A percentile compares a stretch with the other conserved stretches of the same genome.
Conservation (phyloP, 1,140 invertebrate genomes). For the Drosophila fuyamai region DNA sequence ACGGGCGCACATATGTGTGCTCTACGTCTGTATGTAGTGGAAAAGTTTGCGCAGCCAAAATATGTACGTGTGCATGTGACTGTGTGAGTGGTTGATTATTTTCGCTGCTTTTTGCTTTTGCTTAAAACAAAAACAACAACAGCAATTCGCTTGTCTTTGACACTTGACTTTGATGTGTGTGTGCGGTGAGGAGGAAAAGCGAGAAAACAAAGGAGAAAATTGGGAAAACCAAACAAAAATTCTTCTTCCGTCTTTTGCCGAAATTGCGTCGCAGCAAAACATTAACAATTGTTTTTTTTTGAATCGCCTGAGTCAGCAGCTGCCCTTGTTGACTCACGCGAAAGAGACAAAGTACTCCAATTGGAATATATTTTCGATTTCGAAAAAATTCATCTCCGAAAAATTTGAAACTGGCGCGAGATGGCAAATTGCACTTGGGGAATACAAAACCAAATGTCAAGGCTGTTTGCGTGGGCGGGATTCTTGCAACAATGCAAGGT, state of each 20-base stretch:
- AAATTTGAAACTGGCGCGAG: constrained; percentile 15
- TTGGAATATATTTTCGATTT: constrained; percentile 66
- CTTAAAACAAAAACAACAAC: constrained; percentile 41
- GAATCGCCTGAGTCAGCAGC: constrained; percentile 26
- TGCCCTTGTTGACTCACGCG: constrained; percentile 72
- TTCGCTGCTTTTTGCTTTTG: constrained; percentile 54
- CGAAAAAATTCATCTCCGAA: constrained; percentile 30
- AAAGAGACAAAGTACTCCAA: constrained; percentile 44
- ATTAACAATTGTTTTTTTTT: constrained; percentile 46
- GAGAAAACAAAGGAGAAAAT: constrained; percentile 47
- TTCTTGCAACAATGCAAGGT: constrained; percentile 1
- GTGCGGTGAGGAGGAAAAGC: constrained; percentile 30
- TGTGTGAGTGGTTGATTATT: constrained; percentile 51
- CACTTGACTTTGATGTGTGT: constrained; percentile 74
- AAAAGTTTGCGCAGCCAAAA: constrained; percentile 83
- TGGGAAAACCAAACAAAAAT: constrained; percentile 63
- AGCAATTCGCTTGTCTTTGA: constrained; percentile 65
- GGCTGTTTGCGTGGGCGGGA: constrained; percentile 42
- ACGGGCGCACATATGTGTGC: constrained; percentile 39
- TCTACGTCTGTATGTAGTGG: constrained; percentile 57
- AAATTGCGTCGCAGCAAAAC: constrained; percentile 75
- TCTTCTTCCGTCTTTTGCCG: constrained; percentile 48
- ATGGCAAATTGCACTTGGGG: constrained; percentile 11
- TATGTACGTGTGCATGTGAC: constrained; percentile 34
- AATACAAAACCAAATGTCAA: constrained; percentile 60